phyloP scores from a whole-genome alignment of 2,888 invertebrate genomes.

The Platycnemis pennipes region DNA sequence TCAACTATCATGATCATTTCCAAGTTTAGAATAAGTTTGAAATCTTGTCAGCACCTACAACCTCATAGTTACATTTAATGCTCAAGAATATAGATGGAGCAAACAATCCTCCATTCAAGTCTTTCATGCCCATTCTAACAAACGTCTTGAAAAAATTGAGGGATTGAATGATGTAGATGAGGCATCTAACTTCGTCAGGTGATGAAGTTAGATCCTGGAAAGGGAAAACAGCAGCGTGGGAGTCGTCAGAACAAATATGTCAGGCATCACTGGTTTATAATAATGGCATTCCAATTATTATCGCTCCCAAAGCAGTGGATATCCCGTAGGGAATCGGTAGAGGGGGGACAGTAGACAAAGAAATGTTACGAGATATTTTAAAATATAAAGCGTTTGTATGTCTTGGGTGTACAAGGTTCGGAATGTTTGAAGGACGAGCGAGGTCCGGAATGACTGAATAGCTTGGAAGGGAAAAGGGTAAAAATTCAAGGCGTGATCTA shows the following conservation, averaged over 20 bases:
- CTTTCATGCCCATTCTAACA: neutral
- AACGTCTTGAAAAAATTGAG: no score
- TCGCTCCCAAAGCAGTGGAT: neutral
- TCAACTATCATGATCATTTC: no score
- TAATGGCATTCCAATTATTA: neutral
- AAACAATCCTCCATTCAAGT: neutral
- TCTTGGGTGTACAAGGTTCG: neutral
- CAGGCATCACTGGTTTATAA: neutral
- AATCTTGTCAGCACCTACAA: no score
- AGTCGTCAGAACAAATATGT: neutral
- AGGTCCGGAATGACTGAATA: constrained; percentile 22
- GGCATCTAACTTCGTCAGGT: neutral
- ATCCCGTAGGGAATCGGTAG: neutral
- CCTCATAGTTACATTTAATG: no score
- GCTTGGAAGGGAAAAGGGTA: neutral
- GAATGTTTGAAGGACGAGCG: neutral
- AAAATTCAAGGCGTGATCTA: neutral
- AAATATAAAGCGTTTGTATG: constrained; percentile 21
- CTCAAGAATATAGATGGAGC: no score
- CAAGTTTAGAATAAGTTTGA: no score
- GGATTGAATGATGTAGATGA: no score
- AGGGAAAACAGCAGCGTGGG: neutral
- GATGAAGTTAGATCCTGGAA: neutral
- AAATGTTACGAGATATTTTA: neutral
- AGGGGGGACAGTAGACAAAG: neutral